Conservation (phyloP, 2,797 vertebrate genomes). For the Muscicapa striata region DNA sequence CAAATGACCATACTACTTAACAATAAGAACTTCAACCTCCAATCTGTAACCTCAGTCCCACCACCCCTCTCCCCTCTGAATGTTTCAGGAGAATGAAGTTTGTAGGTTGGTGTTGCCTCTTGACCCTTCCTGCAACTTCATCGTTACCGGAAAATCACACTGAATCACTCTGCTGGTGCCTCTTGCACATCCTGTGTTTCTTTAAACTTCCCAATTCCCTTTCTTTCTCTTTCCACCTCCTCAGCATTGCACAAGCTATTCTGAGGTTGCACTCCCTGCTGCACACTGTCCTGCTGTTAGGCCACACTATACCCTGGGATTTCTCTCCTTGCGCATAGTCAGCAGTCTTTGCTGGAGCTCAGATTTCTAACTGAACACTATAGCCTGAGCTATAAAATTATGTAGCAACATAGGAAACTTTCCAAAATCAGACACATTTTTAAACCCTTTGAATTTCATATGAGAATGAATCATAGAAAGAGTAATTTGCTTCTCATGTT, state of each 20-base stretch:
- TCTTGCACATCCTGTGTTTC: neutral
- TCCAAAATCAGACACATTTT: neutral
- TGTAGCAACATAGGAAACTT: neutral
- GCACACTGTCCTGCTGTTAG: neutral
- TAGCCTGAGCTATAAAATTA: neutral
- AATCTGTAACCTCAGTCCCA: neutral
- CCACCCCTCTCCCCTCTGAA: neutral
- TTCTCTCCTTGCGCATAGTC: neutral
- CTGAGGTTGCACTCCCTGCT: neutral
- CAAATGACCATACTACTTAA: neutral
- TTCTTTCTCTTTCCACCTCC: neutral
- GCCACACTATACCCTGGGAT: rapidly evolving
- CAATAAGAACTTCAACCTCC: neutral
- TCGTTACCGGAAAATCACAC: neutral
- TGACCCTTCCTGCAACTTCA: neutral
- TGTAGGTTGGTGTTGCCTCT: neutral
- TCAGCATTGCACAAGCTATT: neutral
- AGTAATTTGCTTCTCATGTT: neutral
- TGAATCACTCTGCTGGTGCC: neutral
- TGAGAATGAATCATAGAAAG: slow-evolving; percentile 27
- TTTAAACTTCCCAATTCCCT: neutral
- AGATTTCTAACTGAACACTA: neutral
- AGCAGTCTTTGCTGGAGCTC: neutral
- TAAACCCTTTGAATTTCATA: neutral
- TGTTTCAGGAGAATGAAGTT: neutral